Evolutionary conservation across 2,113 vertebrate genomes (phyloP), one percentile per base, ranked within the genome.

Genomic region (Chlamydotis undulata): DNA sequence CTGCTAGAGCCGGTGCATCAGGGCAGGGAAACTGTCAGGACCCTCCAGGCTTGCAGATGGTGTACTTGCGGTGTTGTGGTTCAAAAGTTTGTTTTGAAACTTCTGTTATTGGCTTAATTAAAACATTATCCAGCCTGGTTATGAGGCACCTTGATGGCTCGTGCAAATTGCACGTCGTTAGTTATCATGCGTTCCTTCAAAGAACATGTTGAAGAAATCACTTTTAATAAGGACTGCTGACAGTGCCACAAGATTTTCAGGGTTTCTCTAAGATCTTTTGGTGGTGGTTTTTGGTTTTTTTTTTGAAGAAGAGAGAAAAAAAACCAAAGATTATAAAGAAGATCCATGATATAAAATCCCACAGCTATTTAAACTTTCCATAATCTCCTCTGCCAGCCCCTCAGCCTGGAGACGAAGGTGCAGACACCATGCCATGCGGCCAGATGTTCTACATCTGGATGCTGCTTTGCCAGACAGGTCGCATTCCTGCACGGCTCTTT

Each of bases 401-500:
- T 81, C 60, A 64, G 12, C 63, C 60, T 57, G 53, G 57, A 84
- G 74, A 52, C 3, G 5, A 89, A 92, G 86, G 59, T 17, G 1
- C 35, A 63, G 81, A 71, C 60, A 43, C 81, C 61, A 33, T 86
- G 14, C 69, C 77, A 31, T 8, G 28, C 17, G 12, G 45, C 83
- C 95, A 96, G 77, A 83, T 95, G 77, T 96, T 94, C n/a, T 89
- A 57, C 89, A 92, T 84, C 80, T 94, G 92, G 89, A 47, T 10
- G 2, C 55, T 73, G 53, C 28, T 57, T 92, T 92, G 78, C 86
- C 89, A 93, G 86, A 56, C 83, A 89, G 67, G 77, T 95, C 14
- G 4, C 65, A 84, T 95, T 89, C 88, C 77, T 75, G 33, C n/a
- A 19, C 25, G 88, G 49, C 71, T 89, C 14, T 78, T 86, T 52